Conservation (phyloP, 2,113 vertebrate genomes). For the Rhineura floridana region DNA sequence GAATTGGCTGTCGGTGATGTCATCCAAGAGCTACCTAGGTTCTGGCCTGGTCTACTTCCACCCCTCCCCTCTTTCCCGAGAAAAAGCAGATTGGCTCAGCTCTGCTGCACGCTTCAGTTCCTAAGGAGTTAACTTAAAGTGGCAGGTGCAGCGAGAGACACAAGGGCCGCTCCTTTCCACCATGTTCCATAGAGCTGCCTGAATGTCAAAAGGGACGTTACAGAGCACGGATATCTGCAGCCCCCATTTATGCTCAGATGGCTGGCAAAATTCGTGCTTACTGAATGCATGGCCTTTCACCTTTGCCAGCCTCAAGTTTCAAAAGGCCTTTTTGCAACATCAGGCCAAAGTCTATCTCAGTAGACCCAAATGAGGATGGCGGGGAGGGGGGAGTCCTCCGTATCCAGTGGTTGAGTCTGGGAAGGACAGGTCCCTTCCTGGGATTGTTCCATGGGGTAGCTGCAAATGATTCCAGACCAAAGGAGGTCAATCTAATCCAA, state of each 20-base stretch:
- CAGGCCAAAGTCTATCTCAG: too few relatives aligned
- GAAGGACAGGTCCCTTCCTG: too few relatives aligned
- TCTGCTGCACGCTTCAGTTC: not conserved
- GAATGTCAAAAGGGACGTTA: conserved; percentile 1
- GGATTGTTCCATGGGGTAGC: not conserved
- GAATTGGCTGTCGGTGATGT: not conserved
- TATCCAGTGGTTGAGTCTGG: not conserved
- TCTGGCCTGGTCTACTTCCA: not conserved
- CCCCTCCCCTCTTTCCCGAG: not conserved
- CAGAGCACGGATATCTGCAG: not conserved
- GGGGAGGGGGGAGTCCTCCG: not conserved
- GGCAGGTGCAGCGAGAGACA: not conserved
- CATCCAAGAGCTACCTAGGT: not conserved
- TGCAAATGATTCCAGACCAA: not conserved
- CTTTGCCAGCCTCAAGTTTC: not conserved
- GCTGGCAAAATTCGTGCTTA: not conserved
- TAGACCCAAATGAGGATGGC: not conserved
- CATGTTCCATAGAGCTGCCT: not conserved
- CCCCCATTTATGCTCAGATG: not conserved
- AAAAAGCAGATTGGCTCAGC: not conserved
- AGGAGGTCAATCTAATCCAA: too few relatives aligned
- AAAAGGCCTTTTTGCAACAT: not conserved
- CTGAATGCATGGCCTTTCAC: too few relatives aligned
- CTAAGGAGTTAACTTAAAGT: conserved; percentile 22
- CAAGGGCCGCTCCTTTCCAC: not conserved